These are phyloP conservation scores for Tetramorium alpestre DNA, from an alignment of 1,140 invertebrate genomes.

Conservation along the genomic window DNA sequence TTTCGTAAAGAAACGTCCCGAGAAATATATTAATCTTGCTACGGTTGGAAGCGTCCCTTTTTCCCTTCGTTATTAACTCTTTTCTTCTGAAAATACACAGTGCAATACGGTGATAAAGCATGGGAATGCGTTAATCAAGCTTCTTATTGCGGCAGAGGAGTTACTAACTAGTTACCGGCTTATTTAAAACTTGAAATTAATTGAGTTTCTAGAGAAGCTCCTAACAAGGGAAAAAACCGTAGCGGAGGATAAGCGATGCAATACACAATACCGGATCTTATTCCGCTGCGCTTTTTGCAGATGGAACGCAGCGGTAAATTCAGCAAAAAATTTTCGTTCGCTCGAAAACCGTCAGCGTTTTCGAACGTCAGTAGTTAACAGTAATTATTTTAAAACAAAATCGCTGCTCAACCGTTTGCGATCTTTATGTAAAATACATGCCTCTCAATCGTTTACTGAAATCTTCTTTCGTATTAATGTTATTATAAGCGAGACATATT, in stretches of 20 bases:
- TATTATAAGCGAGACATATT: neutral
- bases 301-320: neutral
- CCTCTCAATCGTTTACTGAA: neutral
- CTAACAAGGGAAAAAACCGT: conserved; percentile 49
- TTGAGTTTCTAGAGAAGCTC: conserved; percentile 50
- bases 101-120: conserved; percentile 60
- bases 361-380: neutral
- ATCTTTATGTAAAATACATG: neutral
- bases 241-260: conserved; percentile 35
- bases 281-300: conserved; percentile 20
- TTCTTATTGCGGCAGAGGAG: conserved; percentile 57
- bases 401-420: neutral
- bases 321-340: conserved; percentile 8
- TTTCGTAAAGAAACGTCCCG: neutral
- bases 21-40: conserved; percentile 35
- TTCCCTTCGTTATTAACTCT: conserved; percentile 34
- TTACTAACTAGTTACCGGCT: conserved; percentile 61
- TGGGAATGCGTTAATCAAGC: conserved; percentile 60
- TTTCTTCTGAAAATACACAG: conserved; percentile 37
- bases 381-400: conserved; percentile 22
- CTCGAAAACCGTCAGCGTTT: conserved; percentile 19
- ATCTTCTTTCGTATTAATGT: neutral
- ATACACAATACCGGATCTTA: conserved; percentile 28
- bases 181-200: conserved; percentile 61
- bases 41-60: neutral